Conservation (phyloP, 2,113 vertebrate genomes). For the Pelecanoides urinatrix region DNA sequence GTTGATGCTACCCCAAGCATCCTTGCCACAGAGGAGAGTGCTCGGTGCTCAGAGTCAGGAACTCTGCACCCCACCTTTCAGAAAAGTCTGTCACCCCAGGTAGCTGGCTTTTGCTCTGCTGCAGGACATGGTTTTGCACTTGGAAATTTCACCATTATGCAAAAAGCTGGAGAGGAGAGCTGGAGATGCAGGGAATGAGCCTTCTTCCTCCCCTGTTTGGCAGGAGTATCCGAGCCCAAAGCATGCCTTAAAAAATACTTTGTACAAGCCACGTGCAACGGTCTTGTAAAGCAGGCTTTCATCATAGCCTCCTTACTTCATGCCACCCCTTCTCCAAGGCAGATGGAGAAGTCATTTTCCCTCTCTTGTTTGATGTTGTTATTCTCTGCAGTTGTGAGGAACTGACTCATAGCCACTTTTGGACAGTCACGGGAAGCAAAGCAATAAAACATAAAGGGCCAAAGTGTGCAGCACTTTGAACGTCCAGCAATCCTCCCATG, state of each 20-base stretch:
- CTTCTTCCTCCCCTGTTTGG: background rate
- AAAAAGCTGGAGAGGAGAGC: background rate
- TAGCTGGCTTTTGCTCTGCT: background rate
- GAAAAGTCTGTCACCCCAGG: background rate
- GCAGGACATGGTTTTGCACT: background rate
- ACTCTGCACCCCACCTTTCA: background rate
- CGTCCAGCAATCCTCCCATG: background rate
- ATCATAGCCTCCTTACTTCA: slow-evolving; percentile 41
- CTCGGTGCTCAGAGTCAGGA: background rate
- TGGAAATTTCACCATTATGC: background rate
- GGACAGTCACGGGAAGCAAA: slow-evolving; percentile 21
- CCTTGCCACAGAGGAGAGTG: background rate
- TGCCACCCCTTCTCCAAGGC: background rate
- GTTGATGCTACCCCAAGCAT: background rate
- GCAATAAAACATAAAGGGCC: slow-evolving; percentile 40
- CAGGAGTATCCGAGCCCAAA: background rate
- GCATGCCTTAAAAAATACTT: slow-evolving; percentile 12
- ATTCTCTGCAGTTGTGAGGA: slow-evolving; percentile 20
- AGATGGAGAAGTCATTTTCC: slow-evolving; percentile 60
- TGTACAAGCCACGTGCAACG: background rate
- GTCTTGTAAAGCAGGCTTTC: slow-evolving; percentile 32
- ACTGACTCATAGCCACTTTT: slow-evolving; percentile 58
- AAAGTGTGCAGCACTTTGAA: slow-evolving; percentile 22
- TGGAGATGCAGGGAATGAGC: background rate
- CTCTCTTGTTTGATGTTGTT: slow-evolving; percentile 38